Base-by-base conservation (phyloP, 2,797 vertebrate genomes). In the Crax fasciolata region DNA sequence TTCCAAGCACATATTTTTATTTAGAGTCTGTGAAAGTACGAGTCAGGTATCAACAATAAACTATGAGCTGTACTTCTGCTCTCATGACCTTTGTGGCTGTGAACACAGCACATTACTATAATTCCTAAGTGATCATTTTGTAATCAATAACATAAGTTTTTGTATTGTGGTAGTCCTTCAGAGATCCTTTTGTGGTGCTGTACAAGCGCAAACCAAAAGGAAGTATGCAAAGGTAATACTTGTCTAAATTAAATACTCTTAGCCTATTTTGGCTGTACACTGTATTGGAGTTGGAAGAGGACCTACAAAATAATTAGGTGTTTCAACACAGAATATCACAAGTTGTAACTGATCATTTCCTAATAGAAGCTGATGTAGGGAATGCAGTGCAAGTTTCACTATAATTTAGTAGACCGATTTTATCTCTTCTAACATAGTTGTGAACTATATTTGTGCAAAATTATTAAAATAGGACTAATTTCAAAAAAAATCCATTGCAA, bases 271-370 rank as follows among this genome's bases (percentile, higher is more conserved):
- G 74, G 17, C 66, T 23, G 10, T 44, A 63, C 21, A 16, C 38
- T 46, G 2, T 32, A 19, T n/a, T 32, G 38, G 28, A 52, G 23
- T n/a, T 32, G 38, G 28, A 52, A 20, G 32, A 41, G 28, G 70
- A 77, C n/a, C 72, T 52, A 28, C 8, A 66, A 88, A 84, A 92
- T 54, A 85, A 85, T 75, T 59, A 68, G 49, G 66, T 44, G n/a
- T 23, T 94, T 89, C 32, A 44, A 18, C 19, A 43, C 55, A 79
- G 32, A 89, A 35, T 52, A 32, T 13, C 67, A 7, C 23, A 75
- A 67, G 28, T 86, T 27, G 30, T 11, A 62, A 27, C 12, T 66
- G 73, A 59, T 8, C 15, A 81, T 63, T 92, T 76, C 39, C 32
- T 12, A 58, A 20, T 66, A 81, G 43, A 62, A 75, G 6, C 30